Evolutionary conservation across 2,797 vertebrate genomes (phyloP).

Genomic region (Myotis pilosus): DNA sequence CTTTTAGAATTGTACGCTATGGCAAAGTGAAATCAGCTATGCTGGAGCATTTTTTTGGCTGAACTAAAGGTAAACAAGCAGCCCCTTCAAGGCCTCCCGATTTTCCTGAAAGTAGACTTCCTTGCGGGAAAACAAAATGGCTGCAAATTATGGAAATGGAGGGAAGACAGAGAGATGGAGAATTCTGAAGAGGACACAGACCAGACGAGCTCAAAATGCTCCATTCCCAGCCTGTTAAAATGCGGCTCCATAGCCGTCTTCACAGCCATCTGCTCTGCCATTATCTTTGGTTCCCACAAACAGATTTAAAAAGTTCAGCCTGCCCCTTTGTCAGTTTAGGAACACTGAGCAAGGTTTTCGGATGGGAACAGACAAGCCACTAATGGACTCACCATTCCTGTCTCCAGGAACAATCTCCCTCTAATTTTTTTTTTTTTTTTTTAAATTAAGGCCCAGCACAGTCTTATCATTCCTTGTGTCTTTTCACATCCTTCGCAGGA

Average conservation of each 20-base stretch:
- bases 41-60: conserved; percentile 31
- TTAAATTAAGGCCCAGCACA: not conserved
- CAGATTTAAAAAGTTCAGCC: conserved; percentile 70
- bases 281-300: conserved; percentile 58
- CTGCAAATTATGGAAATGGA: conserved; percentile 33
- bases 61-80: conserved; percentile 28
- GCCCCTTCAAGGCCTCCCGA: not conserved
- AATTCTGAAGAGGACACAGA: conserved; percentile 50
- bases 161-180: conserved; percentile 25
- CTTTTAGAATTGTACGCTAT: not conserved
- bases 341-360: conserved; percentile 58
- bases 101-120: conserved; percentile 50
- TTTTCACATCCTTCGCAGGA: not conserved
- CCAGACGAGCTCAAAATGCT: conserved; percentile 46
- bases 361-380: conserved; percentile 50
- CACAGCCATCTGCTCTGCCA: conserved; percentile 68
- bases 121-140: not conserved
- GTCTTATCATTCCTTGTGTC: not conserved
- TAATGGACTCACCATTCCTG: conserved; percentile 18
- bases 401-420: not conserved
- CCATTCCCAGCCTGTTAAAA: conserved; percentile 47
- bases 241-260: conserved; percentile 29
- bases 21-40: not conserved
- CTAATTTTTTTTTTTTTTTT: not conserved
- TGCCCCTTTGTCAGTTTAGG: conserved; percentile 58